These are phyloP conservation scores for Goniozus legneri DNA, from an alignment of 1,140 invertebrate species.

Conservation along the genomic window DNA sequence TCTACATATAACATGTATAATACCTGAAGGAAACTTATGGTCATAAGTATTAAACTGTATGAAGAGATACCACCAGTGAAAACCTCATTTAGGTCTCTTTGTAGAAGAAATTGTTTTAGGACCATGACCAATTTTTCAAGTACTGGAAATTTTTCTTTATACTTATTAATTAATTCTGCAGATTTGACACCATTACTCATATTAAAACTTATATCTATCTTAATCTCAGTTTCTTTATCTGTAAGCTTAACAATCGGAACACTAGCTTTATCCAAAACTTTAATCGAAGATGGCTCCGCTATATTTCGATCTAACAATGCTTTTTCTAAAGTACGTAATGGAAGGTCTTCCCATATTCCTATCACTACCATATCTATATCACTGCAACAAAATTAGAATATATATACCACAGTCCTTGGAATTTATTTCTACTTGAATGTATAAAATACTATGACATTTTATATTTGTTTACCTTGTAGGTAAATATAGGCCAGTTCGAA, in stretches of 20 bases:
- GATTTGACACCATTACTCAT: conserved; percentile 95
- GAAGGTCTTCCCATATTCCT: conserved; percentile 89
- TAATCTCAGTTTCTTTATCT: conserved; percentile 89
- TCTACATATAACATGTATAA: conserved; percentile 7
- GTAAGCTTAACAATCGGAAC: conserved; percentile 97
- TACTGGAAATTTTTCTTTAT: conserved; percentile 75
- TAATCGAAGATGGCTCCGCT: conserved; percentile 82
- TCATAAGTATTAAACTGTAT: conserved; percentile 97
- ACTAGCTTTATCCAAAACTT: conserved; percentile 95
- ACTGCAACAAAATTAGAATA: conserved; percentile 57
- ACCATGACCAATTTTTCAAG: conserved; percentile 93
- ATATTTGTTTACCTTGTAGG: conserved; percentile 69
- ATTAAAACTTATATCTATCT: conserved; percentile 97
- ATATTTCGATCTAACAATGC: conserved; percentile 85
- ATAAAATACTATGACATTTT: not conserved
- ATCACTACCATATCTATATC: conserved; percentile 97
- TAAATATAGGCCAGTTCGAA: conserved; percentile 90
- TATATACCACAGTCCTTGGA: no score
- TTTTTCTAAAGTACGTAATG: conserved; percentile 85
- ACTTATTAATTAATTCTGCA: conserved; percentile 90
- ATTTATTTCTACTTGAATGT: no score
- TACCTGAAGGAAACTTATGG: conserved; percentile 95
- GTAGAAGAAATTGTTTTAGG: conserved; percentile 94
- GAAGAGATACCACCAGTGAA: conserved; percentile 98
- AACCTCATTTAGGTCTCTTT: conserved; percentile 97